These are phyloP conservation scores for Mesocentrotus franciscanus DNA, from an alignment of 53 echinoderm and acorn worm genomes.

Conservation along the genomic window DNA sequence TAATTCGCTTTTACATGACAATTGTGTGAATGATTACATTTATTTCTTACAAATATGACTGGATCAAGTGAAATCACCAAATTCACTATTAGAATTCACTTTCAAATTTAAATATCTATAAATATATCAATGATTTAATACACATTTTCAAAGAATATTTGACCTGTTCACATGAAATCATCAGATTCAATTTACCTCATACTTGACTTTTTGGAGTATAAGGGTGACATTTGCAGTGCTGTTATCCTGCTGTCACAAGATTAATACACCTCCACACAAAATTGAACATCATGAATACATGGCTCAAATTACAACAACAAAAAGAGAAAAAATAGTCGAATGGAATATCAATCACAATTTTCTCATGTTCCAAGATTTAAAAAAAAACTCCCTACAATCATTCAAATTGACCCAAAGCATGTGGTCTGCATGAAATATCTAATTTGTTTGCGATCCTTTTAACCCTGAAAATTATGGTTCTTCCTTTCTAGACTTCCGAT, in stretches of 20 bases:
- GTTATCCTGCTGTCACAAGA: background rate
- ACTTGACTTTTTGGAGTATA: background rate
- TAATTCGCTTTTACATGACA: too few species aligned
- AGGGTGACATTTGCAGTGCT: background rate
- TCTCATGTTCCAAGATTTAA: background rate
- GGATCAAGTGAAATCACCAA: too few species aligned
- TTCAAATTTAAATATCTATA: too few species aligned
- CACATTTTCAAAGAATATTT: background rate
- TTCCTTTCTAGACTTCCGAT: slow-evolving; percentile 58
- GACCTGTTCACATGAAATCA: background rate
- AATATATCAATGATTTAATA: background rate
- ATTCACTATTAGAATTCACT: too few species aligned
- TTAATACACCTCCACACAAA: slow-evolving; percentile 16
- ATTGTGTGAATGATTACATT: too few species aligned
- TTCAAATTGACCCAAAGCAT: slow-evolving; percentile 30
- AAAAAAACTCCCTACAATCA: slow-evolving; percentile 8
- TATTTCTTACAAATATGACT: too few species aligned
- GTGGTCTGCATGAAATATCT: slow-evolving; percentile 47
- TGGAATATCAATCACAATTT: slow-evolving; percentile 18
- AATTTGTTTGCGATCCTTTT: slow-evolving; percentile 62
- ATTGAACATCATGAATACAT: slow-evolving; percentile 18
- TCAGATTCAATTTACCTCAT: background rate
- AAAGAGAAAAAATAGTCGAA: background rate
- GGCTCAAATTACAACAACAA: background rate
- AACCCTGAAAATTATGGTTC: slow-evolving; percentile 45